Conservation (phyloP, 2,797 vertebrate species). For the Enteromius fasciolatus region DNA sequence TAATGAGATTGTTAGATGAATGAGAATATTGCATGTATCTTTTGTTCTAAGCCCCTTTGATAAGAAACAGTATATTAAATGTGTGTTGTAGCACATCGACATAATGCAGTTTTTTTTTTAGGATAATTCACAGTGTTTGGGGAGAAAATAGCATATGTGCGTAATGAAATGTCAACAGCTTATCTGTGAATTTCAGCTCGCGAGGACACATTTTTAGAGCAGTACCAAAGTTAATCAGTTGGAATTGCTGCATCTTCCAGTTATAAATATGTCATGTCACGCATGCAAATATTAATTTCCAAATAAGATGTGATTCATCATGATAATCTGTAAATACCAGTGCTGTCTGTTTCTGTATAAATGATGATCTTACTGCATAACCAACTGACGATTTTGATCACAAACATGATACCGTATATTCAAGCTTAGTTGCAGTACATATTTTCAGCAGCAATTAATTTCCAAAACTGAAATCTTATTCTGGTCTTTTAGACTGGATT, state of each 20-base stretch:
- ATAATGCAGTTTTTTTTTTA: background rate
- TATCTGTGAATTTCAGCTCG: conserved; percentile 33
- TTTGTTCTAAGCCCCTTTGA: background rate
- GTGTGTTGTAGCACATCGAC: background rate
- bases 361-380: conserved; percentile 60
- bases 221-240: conserved; percentile 30
- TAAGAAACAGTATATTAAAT: conserved; percentile 9
- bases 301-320: conserved; percentile 36
- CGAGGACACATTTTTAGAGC: background rate
- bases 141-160: conserved; percentile 31
- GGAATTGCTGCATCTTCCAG: conserved; percentile 29
- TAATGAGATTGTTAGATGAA: background rate
- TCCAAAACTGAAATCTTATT: background rate
- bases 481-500: background rate
- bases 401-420: conserved; percentile 49
- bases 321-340: conserved; percentile 48
- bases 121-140: conserved; percentile 1
- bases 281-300: conserved; percentile 41
- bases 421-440: background rate
- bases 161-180: conserved; percentile 29
- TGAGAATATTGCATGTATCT: background rate
- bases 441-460: conserved; percentile 17
- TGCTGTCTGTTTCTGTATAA: conserved; percentile 48
- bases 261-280: conserved; percentile 4
- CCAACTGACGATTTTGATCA: conserved; percentile 54